phyloP scores from a whole-genome alignment of 2,888 invertebrate genomes.

The Stenodera caucasica region DNA sequence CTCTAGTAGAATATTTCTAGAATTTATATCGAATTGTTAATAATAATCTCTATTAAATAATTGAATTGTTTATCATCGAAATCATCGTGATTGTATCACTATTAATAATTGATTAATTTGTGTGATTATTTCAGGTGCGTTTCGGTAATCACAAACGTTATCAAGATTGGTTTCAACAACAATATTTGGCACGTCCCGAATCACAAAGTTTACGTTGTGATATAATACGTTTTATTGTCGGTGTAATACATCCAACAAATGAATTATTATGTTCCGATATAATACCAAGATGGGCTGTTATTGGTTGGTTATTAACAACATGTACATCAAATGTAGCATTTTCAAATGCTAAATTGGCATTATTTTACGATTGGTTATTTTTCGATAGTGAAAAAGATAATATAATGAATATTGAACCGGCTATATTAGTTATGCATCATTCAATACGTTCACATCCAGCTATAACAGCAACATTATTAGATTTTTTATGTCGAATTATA shows the following conservation, averaged over 20 bases:
- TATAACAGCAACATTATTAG: conserved; percentile 85
- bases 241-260: conserved; percentile 92
- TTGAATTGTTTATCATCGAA: no score
- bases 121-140: conserved; percentile 54
- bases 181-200: conserved; percentile 89
- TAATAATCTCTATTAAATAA: no score
- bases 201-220: conserved; percentile 89
- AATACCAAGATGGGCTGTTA: conserved; percentile 93
- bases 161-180: conserved; percentile 92
- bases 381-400: conserved; percentile 90
- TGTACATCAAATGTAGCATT: conserved; percentile 88
- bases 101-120: conserved; percentile 14
- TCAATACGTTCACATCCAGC: conserved; percentile 90
- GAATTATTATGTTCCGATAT: conserved; percentile 92
- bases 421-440: conserved; percentile 91
- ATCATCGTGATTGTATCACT: background rate
- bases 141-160: conserved; percentile 89
- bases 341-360: conserved; percentile 86
- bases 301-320: conserved; percentile 90
- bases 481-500: conserved; percentile 90
- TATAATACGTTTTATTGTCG: conserved; percentile 91
- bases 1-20: no score
- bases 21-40: no score
- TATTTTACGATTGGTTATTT: conserved; percentile 93
- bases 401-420: conserved; percentile 96